Evolutionary conservation across 1,140 invertebrate species (phyloP), one percentile per base, ranked within the genome.

Genomic region (Proales similis): DNA sequence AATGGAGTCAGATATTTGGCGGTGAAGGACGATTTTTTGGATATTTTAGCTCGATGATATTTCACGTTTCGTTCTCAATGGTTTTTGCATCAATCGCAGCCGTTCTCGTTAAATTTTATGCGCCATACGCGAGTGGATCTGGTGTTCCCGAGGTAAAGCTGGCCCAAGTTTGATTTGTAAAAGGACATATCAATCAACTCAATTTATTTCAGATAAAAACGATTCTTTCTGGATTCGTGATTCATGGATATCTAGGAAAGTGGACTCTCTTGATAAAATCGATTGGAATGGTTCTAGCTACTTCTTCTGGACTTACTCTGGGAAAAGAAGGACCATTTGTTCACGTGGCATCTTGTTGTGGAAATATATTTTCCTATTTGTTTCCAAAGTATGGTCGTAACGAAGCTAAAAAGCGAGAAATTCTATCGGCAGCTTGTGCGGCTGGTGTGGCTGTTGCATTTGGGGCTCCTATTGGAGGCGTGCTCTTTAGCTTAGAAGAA

Each of bases 291-390:
- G 75, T 77, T 68, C 66, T 96, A 22, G 89, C 90, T 0, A 91
- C 95, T 45, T 91, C 91, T 0, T 86, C 92, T 9, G 93, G 93
- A 1, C 80, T 99, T 1, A 93, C 86, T 69, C 81, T 99, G 11
- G 95, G 95, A 47, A 99, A 99, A 77, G 94, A 99, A 78, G 95
- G 95, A 1, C 95, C 95, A 2, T 92, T 99, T 86, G 95, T 99
- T 14, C 95, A 99, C 71, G 92, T 99, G 63, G 92, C 80, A 24
- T 80, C 81, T 67, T 84, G 83, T 69, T 74, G 72, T 64, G 88
- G 90, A 65, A 99, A 99, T 74, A 95, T 99, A 74, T 83, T 99
- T 66, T 93, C 92, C 0, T 95, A 98, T 78, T 78, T 98, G 57
- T 99, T 99, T 78, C 92, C 94, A 0, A 99, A 99, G 75, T 99